A percentile compares a stretch with the other conserved stretches of the same genome.
Conservation (phyloP, 2,797 vertebrate species). For the Anomalospiza imberbis region DNA sequence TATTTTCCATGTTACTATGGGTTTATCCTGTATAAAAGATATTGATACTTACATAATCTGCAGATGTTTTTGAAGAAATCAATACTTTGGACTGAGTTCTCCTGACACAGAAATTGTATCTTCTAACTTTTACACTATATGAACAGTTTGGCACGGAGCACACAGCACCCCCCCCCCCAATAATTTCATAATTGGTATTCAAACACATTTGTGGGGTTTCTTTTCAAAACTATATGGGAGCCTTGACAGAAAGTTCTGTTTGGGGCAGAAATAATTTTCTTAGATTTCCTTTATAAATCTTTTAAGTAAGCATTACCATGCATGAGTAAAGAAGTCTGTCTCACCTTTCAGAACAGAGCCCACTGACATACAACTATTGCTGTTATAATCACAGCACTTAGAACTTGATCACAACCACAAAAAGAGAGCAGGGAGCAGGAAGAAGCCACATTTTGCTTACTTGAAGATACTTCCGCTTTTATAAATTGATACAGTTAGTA, state of each 20-base stretch:
- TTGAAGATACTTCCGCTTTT: not conserved
- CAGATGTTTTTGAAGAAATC: not conserved
- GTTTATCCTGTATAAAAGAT: not conserved
- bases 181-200: not conserved
- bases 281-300: not conserved
- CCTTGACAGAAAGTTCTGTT: conserved; percentile 8
- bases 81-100: not conserved
- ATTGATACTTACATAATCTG: not conserved
- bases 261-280: conserved; percentile 15
- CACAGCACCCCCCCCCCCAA: not conserved
- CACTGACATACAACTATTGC: not conserved
- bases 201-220: not conserved
- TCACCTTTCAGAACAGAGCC: not conserved
- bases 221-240: conserved; percentile 35
- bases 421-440: not conserved
- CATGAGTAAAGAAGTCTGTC: not conserved
- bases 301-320: not conserved
- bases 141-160: not conserved
- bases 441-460: not conserved
- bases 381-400: not conserved
- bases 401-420: not conserved
- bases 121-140: not conserved
- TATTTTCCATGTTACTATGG: not conserved
- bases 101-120: not conserved
- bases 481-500: not conserved